phyloP scores from a whole-genome alignment of 2,113 vertebrate genomes.

The Malurus melanocephalus region DNA sequence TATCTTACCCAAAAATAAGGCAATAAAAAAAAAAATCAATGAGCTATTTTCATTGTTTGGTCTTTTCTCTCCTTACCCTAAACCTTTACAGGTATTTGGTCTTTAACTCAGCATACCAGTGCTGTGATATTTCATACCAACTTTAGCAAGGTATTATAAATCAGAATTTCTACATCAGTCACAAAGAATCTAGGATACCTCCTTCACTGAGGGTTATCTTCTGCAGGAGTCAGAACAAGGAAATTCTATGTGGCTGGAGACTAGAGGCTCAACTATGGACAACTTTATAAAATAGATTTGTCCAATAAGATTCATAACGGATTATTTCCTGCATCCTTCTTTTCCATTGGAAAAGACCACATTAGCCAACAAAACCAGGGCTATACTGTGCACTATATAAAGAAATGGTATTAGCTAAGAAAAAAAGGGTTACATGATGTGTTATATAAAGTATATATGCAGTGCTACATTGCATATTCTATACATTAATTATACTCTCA shows the following conservation, averaged over 20 bases:
- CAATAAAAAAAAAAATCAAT: not conserved
- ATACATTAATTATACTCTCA: not conserved
- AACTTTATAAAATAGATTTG: not conserved
- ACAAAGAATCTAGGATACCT: not conserved
- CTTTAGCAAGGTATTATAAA: slow-evolving; percentile 48
- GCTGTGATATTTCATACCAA: slow-evolving; percentile 19
- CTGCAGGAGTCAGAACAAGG: not conserved
- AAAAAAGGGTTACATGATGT: not conserved
- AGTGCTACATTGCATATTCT: not conserved
- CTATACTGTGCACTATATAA: not conserved
- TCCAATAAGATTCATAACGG: not conserved
- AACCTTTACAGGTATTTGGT: not conserved
- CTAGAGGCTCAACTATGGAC: not conserved
- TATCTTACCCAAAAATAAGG: not conserved
- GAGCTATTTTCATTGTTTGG: not conserved
- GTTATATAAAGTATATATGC: not conserved
- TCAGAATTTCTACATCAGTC: not conserved
- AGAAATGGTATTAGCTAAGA: not conserved
- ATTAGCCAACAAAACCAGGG: not conserved
- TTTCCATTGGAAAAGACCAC: not conserved
- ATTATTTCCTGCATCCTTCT: not conserved
- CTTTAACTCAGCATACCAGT: not conserved
- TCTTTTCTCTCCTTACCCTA: not conserved
- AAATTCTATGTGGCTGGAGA: not conserved
- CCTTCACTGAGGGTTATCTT: not conserved